These are phyloP conservation scores for Parnassius orleans DNA, from an alignment of 2,888 invertebrate genomes.

Conservation along the genomic window DNA sequence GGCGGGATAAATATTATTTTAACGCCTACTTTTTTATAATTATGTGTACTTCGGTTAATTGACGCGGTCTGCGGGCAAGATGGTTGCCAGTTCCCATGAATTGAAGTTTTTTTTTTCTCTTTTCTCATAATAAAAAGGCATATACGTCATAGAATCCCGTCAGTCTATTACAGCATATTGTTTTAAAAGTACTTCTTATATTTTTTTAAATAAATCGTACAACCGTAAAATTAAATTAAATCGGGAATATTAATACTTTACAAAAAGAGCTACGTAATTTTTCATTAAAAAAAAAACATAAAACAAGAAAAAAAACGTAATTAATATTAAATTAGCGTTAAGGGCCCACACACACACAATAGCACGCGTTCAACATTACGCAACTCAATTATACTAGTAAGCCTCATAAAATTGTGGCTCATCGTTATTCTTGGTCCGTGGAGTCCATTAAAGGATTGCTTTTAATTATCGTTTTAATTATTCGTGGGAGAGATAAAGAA, in stretches of 20 bases:
- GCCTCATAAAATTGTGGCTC: constrained; percentile 13
- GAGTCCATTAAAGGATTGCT: constrained; percentile 25
- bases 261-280: too few relatives aligned
- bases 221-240: too few relatives aligned
- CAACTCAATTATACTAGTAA: constrained; percentile 14
- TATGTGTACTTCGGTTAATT: constrained; percentile 50
- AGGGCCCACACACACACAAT: constrained; percentile 10
- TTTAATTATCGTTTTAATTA: constrained; percentile 26
- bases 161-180: too few relatives aligned
- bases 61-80: constrained; percentile 44
- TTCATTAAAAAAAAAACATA: too few relatives aligned
- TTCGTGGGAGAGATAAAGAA: constrained; percentile 25
- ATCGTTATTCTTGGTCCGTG: constrained; percentile 19
- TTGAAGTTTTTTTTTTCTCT: constrained; percentile 36
- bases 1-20: constrained; percentile 64
- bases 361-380: constrained; percentile 14
- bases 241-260: too few relatives aligned
- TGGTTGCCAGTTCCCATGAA: constrained; percentile 45
- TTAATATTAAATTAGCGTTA: background rate
- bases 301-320: too few relatives aligned
- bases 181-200: constrained; percentile 3
- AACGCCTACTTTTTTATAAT: constrained; percentile 62
- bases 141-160: background rate
- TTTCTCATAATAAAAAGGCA: constrained; percentile 28
- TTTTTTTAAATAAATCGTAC: too few relatives aligned